phyloP scores from a whole-genome alignment of 2,797 vertebrate species.

The Pseudochirops corinnae region DNA sequence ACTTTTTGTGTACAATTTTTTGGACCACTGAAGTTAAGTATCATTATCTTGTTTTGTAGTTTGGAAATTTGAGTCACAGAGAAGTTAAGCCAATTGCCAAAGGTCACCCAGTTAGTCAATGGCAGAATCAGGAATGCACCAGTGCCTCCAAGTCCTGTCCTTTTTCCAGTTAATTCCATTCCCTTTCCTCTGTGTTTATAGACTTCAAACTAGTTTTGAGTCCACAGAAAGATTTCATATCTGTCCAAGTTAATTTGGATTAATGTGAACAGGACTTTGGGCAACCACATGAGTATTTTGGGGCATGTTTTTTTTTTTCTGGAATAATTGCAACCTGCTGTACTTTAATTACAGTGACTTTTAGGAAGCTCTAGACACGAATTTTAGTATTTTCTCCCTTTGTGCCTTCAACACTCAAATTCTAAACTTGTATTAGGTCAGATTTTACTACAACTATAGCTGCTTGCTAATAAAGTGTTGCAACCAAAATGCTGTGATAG shows the following conservation, averaged over 20 bases:
- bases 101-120: slow-evolving; percentile 66
- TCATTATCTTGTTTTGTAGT: slow-evolving; percentile 72
- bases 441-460: slow-evolving; percentile 15
- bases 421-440: neutral
- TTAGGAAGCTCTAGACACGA: slow-evolving; percentile 16
- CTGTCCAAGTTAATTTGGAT: slow-evolving; percentile 51
- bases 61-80: slow-evolving; percentile 71
- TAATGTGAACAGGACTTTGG: slow-evolving; percentile 20
- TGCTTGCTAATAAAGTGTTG: neutral
- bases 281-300: slow-evolving; percentile 48
- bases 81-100: slow-evolving; percentile 62
- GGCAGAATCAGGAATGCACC: slow-evolving; percentile 26
- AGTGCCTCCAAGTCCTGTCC: slow-evolving; percentile 48
- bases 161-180: slow-evolving; percentile 56
- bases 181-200: slow-evolving; percentile 61
- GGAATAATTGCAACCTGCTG: slow-evolving; percentile 59
- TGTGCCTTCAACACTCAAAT: slow-evolving; percentile 3
- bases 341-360: slow-evolving; percentile 58
- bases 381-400: slow-evolving; percentile 28
- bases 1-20: slow-evolving; percentile 50
- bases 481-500: neutral
- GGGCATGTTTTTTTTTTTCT: slow-evolving; percentile 13
- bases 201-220: slow-evolving; percentile 44
- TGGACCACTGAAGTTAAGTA: slow-evolving; percentile 59
- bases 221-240: slow-evolving; percentile 30